These are phyloP conservation scores for Lasioglossum leucozonium DNA, from an alignment of 2,888 invertebrate species.

Conservation along the genomic window DNA sequence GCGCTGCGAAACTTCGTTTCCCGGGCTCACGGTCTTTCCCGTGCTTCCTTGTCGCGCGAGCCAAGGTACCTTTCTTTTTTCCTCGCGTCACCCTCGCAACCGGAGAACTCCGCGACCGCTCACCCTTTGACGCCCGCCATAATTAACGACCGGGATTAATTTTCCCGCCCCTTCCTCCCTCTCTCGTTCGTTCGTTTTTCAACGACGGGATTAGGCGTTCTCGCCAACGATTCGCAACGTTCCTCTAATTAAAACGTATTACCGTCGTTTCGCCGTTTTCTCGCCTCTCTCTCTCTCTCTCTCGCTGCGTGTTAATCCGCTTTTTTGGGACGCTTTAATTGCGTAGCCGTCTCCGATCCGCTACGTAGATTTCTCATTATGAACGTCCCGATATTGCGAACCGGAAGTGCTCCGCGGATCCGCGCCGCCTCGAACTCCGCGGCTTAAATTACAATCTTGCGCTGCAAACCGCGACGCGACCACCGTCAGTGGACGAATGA, in stretches of 20 bases:
- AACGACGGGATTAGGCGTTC: constrained; percentile 21
- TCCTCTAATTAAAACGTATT: constrained; percentile 13
- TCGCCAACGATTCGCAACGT: constrained; percentile 3
- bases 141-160: constrained; percentile 39
- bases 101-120: neutral
- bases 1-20: constrained; percentile 3
- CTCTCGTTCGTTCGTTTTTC: neutral
- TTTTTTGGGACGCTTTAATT: constrained; percentile 47
- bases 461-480: constrained; percentile 32
- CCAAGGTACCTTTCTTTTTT: neutral
- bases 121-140: constrained; percentile 33
- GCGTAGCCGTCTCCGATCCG: neutral
- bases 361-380: constrained; percentile 32
- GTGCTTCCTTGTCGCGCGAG: neutral
- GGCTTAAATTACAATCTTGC: constrained; percentile 55
- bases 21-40: neutral
- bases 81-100: neutral
- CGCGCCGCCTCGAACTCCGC: neutral
- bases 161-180: neutral
- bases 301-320: constrained; percentile 29
- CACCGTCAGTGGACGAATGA: constrained; percentile 10
- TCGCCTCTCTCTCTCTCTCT: neutral
- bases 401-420: neutral
- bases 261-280: neutral
- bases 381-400: constrained; percentile 42